Base-by-base conservation (phyloP, 2,888 invertebrate species). In the Watsonalla cultraria region DNA sequence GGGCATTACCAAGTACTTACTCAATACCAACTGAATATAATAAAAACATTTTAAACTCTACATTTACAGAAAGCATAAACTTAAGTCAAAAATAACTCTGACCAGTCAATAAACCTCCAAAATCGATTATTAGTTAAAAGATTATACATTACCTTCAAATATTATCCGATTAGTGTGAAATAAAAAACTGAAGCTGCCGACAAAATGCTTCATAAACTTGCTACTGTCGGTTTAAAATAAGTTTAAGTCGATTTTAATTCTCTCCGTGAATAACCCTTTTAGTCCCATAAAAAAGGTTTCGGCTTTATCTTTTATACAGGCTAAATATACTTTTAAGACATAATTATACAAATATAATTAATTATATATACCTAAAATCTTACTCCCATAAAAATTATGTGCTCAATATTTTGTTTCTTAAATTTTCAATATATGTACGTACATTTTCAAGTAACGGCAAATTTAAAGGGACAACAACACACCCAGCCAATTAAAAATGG, bases 121-220 rank as follows among this genome's bases (percentile, higher is more conserved):
- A 54, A 53, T 49, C 59, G 53, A 57, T 51, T 60, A 57, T 66
- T 48, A 52, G 54, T 60, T 57, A 58, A 46, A 53, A 62, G 68
- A 71, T 75, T 73, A 65, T 65, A 71, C 70, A 74, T 69, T 68
- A 70, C 59, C 52, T 55, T 57, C 53, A 51, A 58, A 61, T 56
- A 53, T 45, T 11, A 48, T 47, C n/a, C 33, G 37, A 49, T 54
- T 54, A 53, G 47, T 51, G 46, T 58, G 49, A 60, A 56, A 68
- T 64, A 62, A 53, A 24, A 47, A 46, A 52, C 53, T 58, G 60
- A 63, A 67, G 61, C 57, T 66, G 78, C 76, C 78, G 84, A 85
- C 85, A 86, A 84, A 86, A 83, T 62, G 72, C n/a, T 78, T 81
- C 68, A 78, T 83, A 73, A 65, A 77, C 69, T 75, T 13, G 78